phyloP scores from a whole-genome alignment of 2,797 vertebrate species.

The Anguilla pacifica region DNA sequence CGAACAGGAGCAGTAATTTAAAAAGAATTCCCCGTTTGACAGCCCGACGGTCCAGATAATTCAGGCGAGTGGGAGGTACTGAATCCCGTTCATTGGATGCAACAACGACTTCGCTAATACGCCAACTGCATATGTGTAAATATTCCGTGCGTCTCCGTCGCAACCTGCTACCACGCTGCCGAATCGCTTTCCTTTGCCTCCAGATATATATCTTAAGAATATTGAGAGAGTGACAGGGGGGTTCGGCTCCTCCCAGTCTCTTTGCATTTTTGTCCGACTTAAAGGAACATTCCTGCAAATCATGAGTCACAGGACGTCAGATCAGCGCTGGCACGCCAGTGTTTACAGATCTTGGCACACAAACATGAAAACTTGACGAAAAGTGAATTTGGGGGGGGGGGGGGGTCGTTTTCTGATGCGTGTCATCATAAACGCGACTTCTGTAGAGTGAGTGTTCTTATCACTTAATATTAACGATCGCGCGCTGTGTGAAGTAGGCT shows the following conservation, averaged over 20 bases:
- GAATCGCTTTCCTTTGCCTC: conserved; percentile 43
- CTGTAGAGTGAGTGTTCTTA: not conserved
- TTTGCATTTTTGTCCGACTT: conserved; percentile 58
- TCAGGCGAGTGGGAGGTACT: conserved; percentile 41
- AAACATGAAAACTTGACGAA: conserved; percentile 20
- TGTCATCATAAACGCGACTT: not conserved
- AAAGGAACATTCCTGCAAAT: conserved; percentile 75
- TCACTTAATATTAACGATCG: not conserved
- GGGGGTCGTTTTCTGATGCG: too few species aligned
- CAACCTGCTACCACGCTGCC: conserved; percentile 6
- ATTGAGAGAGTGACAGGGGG: conserved; percentile 58
- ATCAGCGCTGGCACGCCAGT: conserved; percentile 58
- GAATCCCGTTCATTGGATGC: conserved; percentile 26
- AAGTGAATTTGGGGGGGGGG: not conserved
- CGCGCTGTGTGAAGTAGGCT: not conserved
- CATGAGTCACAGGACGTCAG: conserved; percentile 56
- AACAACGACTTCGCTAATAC: conserved; percentile 21
- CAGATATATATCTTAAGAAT: conserved; percentile 55
- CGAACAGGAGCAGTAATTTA: conserved; percentile 55
- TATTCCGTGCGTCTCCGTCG: conserved; percentile 5
- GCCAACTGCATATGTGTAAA: conserved; percentile 5
- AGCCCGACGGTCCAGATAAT: conserved; percentile 20
- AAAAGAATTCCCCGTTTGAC: conserved; percentile 31
- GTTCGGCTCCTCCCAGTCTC: conserved; percentile 62
- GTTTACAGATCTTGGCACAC: not conserved